Base-by-base conservation (phyloP, 2,797 vertebrate genomes). In the Mormyrus hasselquistii region DNA sequence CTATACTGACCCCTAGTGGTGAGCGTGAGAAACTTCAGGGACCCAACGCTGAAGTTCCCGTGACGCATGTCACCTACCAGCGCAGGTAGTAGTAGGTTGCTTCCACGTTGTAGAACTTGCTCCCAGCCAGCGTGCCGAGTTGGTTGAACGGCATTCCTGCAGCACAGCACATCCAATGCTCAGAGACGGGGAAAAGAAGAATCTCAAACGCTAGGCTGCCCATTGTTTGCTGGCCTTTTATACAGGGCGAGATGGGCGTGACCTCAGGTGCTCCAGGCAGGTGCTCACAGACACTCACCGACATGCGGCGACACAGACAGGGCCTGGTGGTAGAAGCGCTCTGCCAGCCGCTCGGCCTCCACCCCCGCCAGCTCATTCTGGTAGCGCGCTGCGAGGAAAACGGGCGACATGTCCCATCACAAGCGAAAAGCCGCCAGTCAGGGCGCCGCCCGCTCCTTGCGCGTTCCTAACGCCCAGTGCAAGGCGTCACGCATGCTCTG, bases 101-200 rank as follows among this genome's bases (percentile, higher is more conserved):
- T 92, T 99, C 98, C 86, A 99, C 98, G 0, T 98, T 99, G 94
- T 98, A 99, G 93, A 97, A 98, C 88, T 98, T 99, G 94, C 98
- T 98, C 89, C 98, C 98, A 7, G 98, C 97, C 92, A 99, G 91
- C 0, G 98, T 99, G 76, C 98, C 98, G 90, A 99, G 94, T 90
- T 99, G 98, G 94, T 99, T 99, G 92, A 98, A 99, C 86, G 98
- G 98, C 98, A 99, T 99, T 91, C 98, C 98, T 99, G 93, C 0
- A 49, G 88, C 0, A 85, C 89, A 89, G 89, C 19, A 82, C 89
- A 55, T 25, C 10, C 38, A 49, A 41, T 22, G 47, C 16, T 38
- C 34, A 73, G 4, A 73, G 29, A 73, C 4, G 29, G 12, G 29
- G 12, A 73, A 38, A 38, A 38, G 29, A 38, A 34, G 29, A 16